Percentiles rank a stretch among this genome's conserved stretches.
Evolutionary conservation across 2,797 vertebrate genomes (phyloP).

Genomic region (Xerus rutilus): DNA sequence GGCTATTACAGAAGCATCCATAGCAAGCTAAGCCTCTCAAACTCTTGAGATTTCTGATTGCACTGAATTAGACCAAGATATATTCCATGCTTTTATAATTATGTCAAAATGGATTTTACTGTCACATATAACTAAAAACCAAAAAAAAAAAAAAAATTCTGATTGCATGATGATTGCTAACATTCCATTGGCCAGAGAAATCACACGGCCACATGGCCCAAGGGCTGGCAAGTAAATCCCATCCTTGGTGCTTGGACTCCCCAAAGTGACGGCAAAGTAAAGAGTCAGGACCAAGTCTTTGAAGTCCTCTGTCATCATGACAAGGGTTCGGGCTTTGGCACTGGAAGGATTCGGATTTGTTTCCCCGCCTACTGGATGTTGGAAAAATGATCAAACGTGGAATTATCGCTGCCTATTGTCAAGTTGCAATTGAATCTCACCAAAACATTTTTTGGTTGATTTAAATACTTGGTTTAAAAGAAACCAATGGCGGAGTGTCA

Average conservation of each 20-base stretch:
- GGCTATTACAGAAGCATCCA: not conserved
- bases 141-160: not conserved
- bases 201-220: not conserved
- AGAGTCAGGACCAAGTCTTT: not conserved
- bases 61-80: no score
- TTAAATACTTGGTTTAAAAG: conserved; percentile 35
- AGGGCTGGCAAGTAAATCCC: not conserved
- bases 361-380: not conserved
- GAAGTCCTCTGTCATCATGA: not conserved
- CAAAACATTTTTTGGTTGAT: not conserved
- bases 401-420: not conserved
- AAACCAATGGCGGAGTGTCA: not conserved
- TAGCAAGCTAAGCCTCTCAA: not conserved
- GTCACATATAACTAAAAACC: no score
- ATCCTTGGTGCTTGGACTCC: not conserved
- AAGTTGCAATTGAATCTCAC: not conserved
- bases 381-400: not conserved
- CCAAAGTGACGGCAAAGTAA: not conserved
- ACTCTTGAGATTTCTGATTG: not conserved
- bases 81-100: no score
- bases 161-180: not conserved
- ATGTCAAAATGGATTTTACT: no score
- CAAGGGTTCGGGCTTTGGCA: not conserved
- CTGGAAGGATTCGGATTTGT: not conserved
- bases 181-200: not conserved